These are phyloP conservation scores for Laupala kohalensis DNA, from an alignment of 1,140 invertebrate species.

Conservation along the genomic window DNA sequence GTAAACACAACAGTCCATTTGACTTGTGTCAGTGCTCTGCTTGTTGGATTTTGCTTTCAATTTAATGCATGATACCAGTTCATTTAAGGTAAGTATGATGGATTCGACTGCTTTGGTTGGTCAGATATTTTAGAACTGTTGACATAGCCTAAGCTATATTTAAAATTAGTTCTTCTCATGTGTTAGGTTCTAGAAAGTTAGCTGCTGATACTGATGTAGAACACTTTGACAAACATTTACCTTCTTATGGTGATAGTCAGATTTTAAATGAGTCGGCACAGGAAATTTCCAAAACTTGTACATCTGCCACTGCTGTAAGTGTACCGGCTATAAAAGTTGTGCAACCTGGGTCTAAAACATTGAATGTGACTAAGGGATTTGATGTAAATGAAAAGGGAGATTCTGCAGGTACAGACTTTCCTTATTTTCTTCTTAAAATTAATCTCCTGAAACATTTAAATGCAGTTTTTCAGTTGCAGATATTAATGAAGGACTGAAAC, in stretches of 20 bases:
- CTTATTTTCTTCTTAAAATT: constrained; percentile 3
- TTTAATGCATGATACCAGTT: no score
- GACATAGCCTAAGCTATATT: not conserved
- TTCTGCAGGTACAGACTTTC: not conserved
- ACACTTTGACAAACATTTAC: no score
- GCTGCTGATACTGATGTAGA: not conserved
- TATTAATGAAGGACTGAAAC: not conserved
- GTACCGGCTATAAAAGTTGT: constrained; percentile 9
- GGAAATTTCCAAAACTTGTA: no score
- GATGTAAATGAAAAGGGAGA: constrained; percentile 1
- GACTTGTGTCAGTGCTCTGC: no score
- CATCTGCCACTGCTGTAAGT: not conserved
- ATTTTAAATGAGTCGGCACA: not conserved
- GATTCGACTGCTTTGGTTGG: no score
- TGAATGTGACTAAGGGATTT: constrained; percentile 20
- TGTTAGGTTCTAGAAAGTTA: not conserved
- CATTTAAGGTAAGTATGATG: no score
- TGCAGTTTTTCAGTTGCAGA: not conserved
- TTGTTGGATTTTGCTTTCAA: no score
- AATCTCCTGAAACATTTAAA: no score
- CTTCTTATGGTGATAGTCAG: constrained; percentile 16
- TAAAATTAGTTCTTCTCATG: not conserved
- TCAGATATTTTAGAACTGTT: no score
- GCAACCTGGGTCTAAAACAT: constrained; percentile 10
- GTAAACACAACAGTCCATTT: no score